Evolutionary conservation across 2,888 invertebrate species (phyloP).

Genomic region (Priocnemis perturbator): DNA sequence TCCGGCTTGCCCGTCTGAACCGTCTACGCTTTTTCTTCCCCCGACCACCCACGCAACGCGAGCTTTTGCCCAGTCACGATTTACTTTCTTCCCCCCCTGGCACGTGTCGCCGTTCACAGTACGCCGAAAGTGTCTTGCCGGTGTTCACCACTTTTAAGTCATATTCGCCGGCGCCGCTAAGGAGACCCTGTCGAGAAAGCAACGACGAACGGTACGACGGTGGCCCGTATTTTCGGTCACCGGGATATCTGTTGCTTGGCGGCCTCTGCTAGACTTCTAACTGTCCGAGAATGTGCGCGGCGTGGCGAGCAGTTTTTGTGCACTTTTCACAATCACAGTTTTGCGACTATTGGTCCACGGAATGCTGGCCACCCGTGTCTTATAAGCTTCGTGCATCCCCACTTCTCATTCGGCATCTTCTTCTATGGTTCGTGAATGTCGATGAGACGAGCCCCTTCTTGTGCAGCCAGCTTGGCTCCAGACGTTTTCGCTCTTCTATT

Average conservation of each 20-base stretch:
- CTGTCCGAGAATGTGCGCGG: not conserved
- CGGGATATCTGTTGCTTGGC: too few species aligned
- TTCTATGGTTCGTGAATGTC: conserved; percentile 32
- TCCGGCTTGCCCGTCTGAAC: too few species aligned
- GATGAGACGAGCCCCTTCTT: conserved; percentile 70
- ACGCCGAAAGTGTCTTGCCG: too few species aligned
- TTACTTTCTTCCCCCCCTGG: not conserved
- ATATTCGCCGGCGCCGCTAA: too few species aligned
- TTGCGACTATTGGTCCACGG: conserved; percentile 71
- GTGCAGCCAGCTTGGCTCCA: conserved; percentile 74
- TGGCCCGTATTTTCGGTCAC: too few species aligned
- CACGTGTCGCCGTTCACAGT: not conserved
- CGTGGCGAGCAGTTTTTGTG: conserved; percentile 18
- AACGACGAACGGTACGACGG: too few species aligned
- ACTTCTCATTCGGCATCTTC: conserved; percentile 54
- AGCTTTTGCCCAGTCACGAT: too few species aligned
- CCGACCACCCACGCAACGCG: too few species aligned
- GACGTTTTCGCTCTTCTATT: conserved; percentile 43
- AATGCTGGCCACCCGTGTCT: conserved; percentile 65
- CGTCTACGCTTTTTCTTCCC: too few species aligned
- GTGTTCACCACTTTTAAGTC: too few species aligned
- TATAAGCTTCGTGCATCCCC: conserved; percentile 73
- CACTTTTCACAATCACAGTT: conserved; percentile 61
- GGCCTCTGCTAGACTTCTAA: too few species aligned
- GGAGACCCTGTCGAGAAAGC: too few species aligned